Evolutionary conservation across 2,113 vertebrate species (phyloP), one percentile per base, ranked within the genome.

Genomic region (Peromyscus polionotus): DNA sequence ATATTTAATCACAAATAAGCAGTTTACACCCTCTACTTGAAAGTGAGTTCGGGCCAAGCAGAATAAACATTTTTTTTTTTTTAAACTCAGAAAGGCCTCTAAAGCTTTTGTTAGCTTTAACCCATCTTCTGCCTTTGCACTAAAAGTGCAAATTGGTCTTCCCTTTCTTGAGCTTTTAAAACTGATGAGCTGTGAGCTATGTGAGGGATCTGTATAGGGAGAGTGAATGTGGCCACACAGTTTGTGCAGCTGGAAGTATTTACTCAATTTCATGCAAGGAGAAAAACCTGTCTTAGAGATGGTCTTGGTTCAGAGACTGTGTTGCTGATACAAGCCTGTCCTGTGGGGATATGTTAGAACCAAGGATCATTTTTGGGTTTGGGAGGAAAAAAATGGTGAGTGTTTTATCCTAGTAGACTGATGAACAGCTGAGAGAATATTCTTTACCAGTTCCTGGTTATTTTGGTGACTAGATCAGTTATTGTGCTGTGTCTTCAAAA

Each of bases 301-400:
- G 61, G 88, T 75, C 67, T 93, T 89, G 24, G 26, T 80, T 92
- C 68, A 19, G 3, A 22, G 20, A 39, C 28, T 75, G 51, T 76
- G 70, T 93, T 93, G 51, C 79, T 24, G 36, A 9, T 48, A 83
- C 16, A 76, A 72, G 33, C 67, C 57, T 90, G 5, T 54, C 51
- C 61, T 85, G 11, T 42, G 42, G 11, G 31, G 7, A 88, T 73
- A 92, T 63, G 31, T 54, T 54, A 54, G 51, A 54, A 54, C 75
- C 65, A 76, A 45, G 97, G 96, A 57, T 91, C 95, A 84, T 28
- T 39, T 59, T 4, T 2, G 94, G 67, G 57, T 96, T 96, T n/a
- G 19, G 75, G 65, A 90, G 88, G 51, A 94, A 76, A 45, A 70
- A 6, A 68, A 83, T 39, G 0, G 33, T 39, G 63, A 81, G 0